These are phyloP conservation scores for Ptilonorhynchus violaceus DNA, from an alignment of 2,113 vertebrate genomes.

Conservation along the genomic window DNA sequence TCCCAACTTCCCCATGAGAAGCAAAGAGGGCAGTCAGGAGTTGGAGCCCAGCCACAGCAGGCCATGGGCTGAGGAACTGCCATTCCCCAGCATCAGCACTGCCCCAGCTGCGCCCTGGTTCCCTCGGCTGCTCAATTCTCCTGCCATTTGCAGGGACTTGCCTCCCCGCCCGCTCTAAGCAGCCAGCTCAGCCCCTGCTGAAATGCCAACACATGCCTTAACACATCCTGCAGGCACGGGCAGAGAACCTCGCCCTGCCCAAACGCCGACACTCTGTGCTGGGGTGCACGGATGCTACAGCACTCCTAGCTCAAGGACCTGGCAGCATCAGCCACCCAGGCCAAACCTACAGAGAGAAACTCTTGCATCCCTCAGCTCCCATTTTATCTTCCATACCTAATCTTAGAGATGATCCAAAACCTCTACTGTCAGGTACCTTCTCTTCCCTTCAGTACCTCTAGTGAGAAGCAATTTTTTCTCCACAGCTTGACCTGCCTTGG, in stretches of 20 bases:
- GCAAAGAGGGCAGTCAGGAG: accelerated
- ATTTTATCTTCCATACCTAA: neutral
- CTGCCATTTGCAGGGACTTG: neutral
- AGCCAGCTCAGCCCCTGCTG: neutral
- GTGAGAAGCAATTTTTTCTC: neutral
- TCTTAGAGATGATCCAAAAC: neutral
- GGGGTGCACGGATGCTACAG: accelerated
- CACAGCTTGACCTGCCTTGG: neutral
- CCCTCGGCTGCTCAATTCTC: neutral
- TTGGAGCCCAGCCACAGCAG: neutral
- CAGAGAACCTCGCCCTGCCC: neutral
- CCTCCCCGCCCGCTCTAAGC: neutral
- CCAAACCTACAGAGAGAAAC: neutral
- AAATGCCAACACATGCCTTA: neutral
- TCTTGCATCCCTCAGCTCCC: neutral
- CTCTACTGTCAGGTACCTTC: neutral
- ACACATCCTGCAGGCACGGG: neutral
- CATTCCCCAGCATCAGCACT: neutral
- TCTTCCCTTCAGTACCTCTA: neutral
- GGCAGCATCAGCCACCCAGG: neutral
- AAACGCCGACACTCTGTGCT: accelerated
- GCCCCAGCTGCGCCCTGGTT: accelerated
- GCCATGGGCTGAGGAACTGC: neutral
- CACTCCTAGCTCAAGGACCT: accelerated
- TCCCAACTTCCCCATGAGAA: neutral